Evolutionary conservation across 2,113 vertebrate genomes (phyloP).

Genomic region (Boulengeromyrus knoepffleri): DNA sequence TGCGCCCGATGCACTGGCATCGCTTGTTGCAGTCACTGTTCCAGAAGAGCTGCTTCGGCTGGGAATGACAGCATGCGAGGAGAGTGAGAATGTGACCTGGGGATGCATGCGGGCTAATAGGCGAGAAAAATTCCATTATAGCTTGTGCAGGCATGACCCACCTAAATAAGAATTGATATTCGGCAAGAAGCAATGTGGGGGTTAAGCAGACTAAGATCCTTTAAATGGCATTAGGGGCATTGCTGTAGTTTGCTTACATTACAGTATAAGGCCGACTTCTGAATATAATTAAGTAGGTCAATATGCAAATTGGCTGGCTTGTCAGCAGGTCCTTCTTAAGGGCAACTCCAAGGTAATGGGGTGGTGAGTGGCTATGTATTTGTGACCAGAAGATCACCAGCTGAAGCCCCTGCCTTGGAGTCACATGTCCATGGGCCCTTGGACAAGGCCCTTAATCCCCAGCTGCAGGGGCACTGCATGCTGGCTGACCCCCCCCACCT

Average conservation of each 20-base stretch:
- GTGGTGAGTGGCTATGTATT: neutral
- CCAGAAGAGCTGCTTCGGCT: constrained; percentile 98
- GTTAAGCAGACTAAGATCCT: neutral
- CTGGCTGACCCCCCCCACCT: too few species aligned
- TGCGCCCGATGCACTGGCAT: constrained; percentile 93
- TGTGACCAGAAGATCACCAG: neutral
- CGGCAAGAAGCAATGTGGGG: neutral
- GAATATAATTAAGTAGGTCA: neutral
- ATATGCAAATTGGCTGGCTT: neutral
- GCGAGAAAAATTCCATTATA: neutral
- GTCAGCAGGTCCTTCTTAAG: neutral
- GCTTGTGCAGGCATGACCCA: neutral
- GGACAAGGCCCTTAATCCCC: neutral
- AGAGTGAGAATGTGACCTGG: neutral
- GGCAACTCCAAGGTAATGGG: neutral
- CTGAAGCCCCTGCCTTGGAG: neutral
- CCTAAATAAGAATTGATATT: neutral
- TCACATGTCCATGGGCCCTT: neutral
- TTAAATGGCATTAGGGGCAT: neutral
- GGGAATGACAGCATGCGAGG: neutral
- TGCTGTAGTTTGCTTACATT: neutral
- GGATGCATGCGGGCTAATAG: neutral
- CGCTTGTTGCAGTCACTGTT: constrained; percentile 87
- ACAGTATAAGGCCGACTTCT: neutral
- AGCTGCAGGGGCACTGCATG: neutral